Conservation (phyloP, 2,113 vertebrate genomes). For the Crotophaga sulcirostris region DNA sequence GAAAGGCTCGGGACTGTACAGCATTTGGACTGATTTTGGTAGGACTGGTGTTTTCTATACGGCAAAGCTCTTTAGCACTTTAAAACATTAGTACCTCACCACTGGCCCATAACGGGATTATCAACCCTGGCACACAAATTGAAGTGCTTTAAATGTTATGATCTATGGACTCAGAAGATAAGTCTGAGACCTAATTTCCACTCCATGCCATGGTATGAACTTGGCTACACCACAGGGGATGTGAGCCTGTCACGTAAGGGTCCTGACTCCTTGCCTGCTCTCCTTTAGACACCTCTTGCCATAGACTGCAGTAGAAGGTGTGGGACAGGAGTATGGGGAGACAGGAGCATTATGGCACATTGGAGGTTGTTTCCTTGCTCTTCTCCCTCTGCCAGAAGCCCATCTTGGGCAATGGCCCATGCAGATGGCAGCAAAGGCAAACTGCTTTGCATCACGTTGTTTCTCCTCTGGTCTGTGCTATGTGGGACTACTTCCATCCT, state of each 20-base stretch:
- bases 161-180: background rate
- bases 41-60: background rate
- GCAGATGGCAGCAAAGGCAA: background rate
- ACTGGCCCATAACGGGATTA: background rate
- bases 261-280: background rate
- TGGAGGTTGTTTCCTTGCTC: background rate
- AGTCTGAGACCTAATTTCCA: background rate
- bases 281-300: background rate
- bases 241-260: too few species aligned
- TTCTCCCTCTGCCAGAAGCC: background rate
- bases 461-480: background rate
- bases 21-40: background rate
- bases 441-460: background rate
- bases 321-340: background rate
- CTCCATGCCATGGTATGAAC: rapidly evolving
- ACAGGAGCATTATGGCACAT: background rate
- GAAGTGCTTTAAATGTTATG: background rate
- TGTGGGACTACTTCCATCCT: background rate
- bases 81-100: background rate
- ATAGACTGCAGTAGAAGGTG: background rate
- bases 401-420: background rate
- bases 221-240: background rate
- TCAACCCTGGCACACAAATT: background rate
- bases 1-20: background rate
- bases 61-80: background rate